Evolutionary conservation across 2,888 invertebrate genomes (phyloP), one percentile per base, ranked within the genome.

Genomic region (Sinhomidia bicolor): DNA sequence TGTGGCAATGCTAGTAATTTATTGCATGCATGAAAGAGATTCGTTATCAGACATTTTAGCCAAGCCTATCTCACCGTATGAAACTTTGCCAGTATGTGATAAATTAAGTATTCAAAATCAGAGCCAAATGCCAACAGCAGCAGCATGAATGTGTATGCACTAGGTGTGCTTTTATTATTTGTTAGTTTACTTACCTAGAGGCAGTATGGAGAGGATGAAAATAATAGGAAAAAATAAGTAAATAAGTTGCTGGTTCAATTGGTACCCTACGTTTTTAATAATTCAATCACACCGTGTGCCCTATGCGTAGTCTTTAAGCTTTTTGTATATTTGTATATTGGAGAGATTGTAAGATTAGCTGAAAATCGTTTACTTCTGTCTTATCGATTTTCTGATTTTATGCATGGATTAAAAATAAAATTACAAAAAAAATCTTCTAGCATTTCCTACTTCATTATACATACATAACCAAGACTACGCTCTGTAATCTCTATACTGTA

Each of bases 21-120:
- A 82, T 82, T 26, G 68, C 82, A 29, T 82, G 29, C 82, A 82
- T 82, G 78, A 26, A 51, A 29, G 47, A n/a, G 17, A 54, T 78
- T 26, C 78, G 14, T 54, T 78, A 41, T 54, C 57, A n/a, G 26
- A 54, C n/a, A 51, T 41, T n/a, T 9, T 32, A 23, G 47, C 74
- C 44, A 74, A 74, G 12, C 68, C 41, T 41, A 41, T 74, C 74
- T 26, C 47, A 23, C 14, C 26, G 41, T 68, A 74, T 47, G 74
- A 74, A 74, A 47, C 47, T 74, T 74, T 74, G 74, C 44, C 74
- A 74, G 26, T 74, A 5, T 74, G 47, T 14, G 44, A 74, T 74
- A 74, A 74, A 74, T 74, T 74, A 74, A 51, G 47, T 23, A 71
- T 71, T 71, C 71, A 44, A 74, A 74, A 74, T 47, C 23, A 74